These are phyloP conservation scores for Gymnopithys bicolor DNA, from an alignment of 2,797 vertebrate species.

Conservation along the genomic window DNA sequence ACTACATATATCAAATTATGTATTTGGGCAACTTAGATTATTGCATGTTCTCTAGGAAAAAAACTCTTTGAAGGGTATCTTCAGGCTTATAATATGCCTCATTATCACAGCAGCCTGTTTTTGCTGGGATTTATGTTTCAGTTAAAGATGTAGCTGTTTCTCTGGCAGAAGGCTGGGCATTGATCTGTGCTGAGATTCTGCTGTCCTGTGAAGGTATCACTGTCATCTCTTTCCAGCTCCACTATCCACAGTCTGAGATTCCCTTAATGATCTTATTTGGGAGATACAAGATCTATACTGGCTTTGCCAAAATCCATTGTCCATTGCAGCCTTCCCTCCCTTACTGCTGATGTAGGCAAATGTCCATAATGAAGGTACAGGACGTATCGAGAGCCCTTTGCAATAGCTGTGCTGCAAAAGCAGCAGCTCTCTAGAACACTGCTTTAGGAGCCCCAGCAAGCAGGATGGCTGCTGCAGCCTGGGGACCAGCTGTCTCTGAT, in stretches of 20 bases:
- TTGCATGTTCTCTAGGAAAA: background rate
- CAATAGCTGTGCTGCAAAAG: background rate
- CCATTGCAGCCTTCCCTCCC: background rate
- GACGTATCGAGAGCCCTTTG: accelerated
- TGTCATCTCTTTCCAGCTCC: background rate
- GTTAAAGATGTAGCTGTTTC: background rate
- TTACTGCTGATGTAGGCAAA: background rate
- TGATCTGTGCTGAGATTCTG: background rate
- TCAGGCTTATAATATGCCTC: background rate
- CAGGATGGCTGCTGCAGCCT: background rate
- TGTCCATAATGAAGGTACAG: background rate
- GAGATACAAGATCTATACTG: background rate
- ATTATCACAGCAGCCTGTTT: background rate
- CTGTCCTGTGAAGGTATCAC: background rate
- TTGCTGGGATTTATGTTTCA: background rate
- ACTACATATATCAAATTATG: background rate
- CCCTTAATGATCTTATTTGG: background rate
- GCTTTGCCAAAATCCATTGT: background rate
- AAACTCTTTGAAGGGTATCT: background rate
- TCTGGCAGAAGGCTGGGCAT: background rate
- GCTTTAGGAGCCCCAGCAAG: background rate
- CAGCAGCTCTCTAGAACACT: background rate
- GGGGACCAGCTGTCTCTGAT: background rate
- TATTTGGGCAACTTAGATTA: background rate
- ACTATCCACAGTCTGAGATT: background rate